A percentile compares a stretch with the other conserved stretches of the same genome.
Evolutionary conservation across 1,140 invertebrate species (phyloP).

Genomic region (Drosophila sturtevanti): DNA sequence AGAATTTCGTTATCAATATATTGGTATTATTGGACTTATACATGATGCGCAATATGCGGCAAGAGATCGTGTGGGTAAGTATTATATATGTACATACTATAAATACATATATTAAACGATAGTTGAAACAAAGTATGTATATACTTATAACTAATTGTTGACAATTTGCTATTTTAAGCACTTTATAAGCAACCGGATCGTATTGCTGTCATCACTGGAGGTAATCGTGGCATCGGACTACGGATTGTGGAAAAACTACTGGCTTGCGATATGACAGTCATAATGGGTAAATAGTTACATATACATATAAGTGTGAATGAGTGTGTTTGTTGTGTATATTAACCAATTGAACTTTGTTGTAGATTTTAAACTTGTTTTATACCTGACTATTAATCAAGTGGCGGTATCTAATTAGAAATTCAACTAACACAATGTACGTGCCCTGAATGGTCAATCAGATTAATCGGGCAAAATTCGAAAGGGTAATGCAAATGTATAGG

Average conservation of each 20-base stretch:
- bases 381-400: conserved; percentile 1
- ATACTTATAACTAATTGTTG: conserved; percentile 35
- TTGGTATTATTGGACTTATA: conserved; percentile 84
- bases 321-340: background rate
- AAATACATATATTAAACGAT: background rate
- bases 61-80: conserved; percentile 85
- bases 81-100: background rate
- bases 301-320: background rate
- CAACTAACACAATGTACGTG: conserved; percentile 41
- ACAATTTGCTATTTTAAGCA: conserved; percentile 82
- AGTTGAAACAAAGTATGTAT: background rate
- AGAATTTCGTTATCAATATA: conserved; percentile 84
- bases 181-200: conserved; percentile 85
- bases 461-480: conserved; percentile 2
- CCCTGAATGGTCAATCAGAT: conserved; percentile 24
- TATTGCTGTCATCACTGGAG: conserved; percentile 94
- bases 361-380: conserved; percentile 9
- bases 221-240: conserved; percentile 93
- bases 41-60: conserved; percentile 83
- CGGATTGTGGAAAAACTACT: conserved; percentile 91
- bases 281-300: conserved; percentile 88
- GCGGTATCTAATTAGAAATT: conserved; percentile 39
- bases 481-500: background rate
- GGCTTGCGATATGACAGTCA: conserved; percentile 91
- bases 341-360: conserved; percentile 30